Conservation (phyloP, 2,888 invertebrate genomes). For the Pseudeuparius sepicola region DNA sequence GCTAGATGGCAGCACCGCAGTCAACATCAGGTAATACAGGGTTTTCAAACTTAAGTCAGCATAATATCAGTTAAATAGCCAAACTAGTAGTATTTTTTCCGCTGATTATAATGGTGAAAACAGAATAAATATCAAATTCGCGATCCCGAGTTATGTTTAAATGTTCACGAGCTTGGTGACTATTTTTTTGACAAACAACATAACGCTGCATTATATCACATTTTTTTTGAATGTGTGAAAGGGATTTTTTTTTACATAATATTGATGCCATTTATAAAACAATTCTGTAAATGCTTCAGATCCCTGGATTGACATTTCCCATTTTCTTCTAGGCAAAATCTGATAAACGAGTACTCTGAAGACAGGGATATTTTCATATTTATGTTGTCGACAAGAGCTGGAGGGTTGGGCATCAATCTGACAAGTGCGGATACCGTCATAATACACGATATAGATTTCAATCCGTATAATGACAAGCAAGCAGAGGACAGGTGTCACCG, state of each 20-base stretch:
- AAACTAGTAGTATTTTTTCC: too few relatives aligned
- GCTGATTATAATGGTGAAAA: too few relatives aligned
- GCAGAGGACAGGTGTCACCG: slow-evolving; percentile 85
- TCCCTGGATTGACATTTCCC: too few relatives aligned
- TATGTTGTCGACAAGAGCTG: slow-evolving; percentile 85
- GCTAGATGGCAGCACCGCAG: slow-evolving; percentile 85
- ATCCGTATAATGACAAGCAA: slow-evolving; percentile 97
- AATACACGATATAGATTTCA: slow-evolving; percentile 96
- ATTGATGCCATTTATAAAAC: too few relatives aligned
- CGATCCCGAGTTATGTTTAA: too few relatives aligned
- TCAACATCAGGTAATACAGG: slow-evolving; percentile 64
- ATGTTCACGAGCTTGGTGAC: too few relatives aligned
- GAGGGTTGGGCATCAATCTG: slow-evolving; percentile 91
- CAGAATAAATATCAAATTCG: background rate
- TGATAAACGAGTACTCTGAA: slow-evolving; percentile 81
- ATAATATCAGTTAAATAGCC: background rate
- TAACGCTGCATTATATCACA: too few relatives aligned
- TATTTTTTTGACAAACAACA: too few relatives aligned
- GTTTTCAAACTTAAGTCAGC: too few relatives aligned
- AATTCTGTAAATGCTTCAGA: too few relatives aligned
- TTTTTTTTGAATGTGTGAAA: too few relatives aligned
- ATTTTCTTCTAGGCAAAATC: slow-evolving; percentile 57
- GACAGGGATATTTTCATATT: slow-evolving; percentile 79
- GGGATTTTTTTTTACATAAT: too few relatives aligned
- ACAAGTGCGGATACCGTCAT: slow-evolving; percentile 92